Evolutionary conservation across 2,888 invertebrate genomes (phyloP), one percentile per base, ranked within the genome.

Genomic region (Andrena dorsata): DNA sequence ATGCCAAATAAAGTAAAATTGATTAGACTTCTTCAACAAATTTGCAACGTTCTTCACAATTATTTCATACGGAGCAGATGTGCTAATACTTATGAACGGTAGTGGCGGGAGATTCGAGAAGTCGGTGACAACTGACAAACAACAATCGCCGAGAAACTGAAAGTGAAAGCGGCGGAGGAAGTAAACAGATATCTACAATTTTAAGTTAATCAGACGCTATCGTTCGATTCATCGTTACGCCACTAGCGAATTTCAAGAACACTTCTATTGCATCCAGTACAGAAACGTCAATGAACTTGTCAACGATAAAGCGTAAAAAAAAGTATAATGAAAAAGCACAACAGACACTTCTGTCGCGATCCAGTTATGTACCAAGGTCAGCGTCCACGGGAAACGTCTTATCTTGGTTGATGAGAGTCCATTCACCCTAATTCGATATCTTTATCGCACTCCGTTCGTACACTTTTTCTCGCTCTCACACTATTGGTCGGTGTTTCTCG

Each of bases 361-460:
- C 60, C 51, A 76, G 26, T 68, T 74, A 51, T 56, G 32, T 58
- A 2, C 20, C 51, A 63, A 74, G 49, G 69, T 69, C 70, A 61
- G 20, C 69, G 70, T 64, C 47, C 71, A 73, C 72, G 63, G 58
- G 77, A 84, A 80, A 80, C 71, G 65, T 69, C 68, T 76, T 86
- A 82, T 86, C 84, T 81, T 64, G 51, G 79, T 73, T 63, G 73
- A 75, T 75, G 53, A 75, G 86, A 85, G 85, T 82, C 64, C 82
- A 70, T 87, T 86, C 85, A 85, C 82, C 82, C 78, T 76, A 65
- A 68, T 75, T 70, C 32, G 76, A 65, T 83, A 80, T 80, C 76
- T 78, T 51, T 71, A 51, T 73, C 60, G 64, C 66, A 80, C 76
- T 80, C 80, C 76, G 84, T 86, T 82, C 71, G 63, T 80, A 74